A percentile compares a stretch with the other conserved stretches of the same genome.
Conservation (phyloP, 2,113 vertebrate species). For the Cololabis saira region DNA sequence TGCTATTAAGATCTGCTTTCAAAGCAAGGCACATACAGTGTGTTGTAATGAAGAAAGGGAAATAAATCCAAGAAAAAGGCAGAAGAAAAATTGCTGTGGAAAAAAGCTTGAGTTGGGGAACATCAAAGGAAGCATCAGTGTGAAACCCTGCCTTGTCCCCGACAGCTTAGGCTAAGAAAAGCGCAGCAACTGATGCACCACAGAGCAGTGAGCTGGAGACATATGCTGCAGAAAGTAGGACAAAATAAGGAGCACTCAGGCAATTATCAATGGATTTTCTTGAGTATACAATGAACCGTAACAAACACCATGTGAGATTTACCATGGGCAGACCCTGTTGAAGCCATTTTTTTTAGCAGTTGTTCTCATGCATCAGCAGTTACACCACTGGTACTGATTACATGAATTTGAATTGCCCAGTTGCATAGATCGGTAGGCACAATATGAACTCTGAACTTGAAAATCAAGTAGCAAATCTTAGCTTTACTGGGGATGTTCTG, state of each 20-base stretch:
- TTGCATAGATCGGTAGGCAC: constrained; percentile 34
- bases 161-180: constrained; percentile 73
- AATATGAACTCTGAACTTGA: constrained; percentile 53
- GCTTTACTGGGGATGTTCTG: constrained; percentile 17
- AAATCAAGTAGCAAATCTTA: constrained; percentile 24
- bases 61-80: constrained; percentile 18
- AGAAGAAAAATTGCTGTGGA: constrained; percentile 8
- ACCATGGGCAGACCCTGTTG: constrained; percentile 16
- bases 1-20: constrained; percentile 37
- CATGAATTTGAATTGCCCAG: constrained; percentile 48
- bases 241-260: constrained; percentile 45
- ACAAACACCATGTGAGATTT: constrained; percentile 23
- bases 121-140: constrained; percentile 68
- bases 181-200: constrained; percentile 54
- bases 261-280: constrained; percentile 60
- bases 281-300: constrained; percentile 36
- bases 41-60: constrained; percentile 3
- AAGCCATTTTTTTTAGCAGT: constrained; percentile 8
- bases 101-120: constrained; percentile 29
- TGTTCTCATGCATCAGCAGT: constrained; percentile 37
- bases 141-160: constrained; percentile 64
- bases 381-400: constrained; percentile 29
- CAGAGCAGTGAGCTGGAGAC: constrained; percentile 49
- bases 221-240: constrained; percentile 58
- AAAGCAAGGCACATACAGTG: constrained; percentile 8